Conservation (phyloP, 92 coral and sea anemone species). For the Blastomussa wellsi region DNA sequence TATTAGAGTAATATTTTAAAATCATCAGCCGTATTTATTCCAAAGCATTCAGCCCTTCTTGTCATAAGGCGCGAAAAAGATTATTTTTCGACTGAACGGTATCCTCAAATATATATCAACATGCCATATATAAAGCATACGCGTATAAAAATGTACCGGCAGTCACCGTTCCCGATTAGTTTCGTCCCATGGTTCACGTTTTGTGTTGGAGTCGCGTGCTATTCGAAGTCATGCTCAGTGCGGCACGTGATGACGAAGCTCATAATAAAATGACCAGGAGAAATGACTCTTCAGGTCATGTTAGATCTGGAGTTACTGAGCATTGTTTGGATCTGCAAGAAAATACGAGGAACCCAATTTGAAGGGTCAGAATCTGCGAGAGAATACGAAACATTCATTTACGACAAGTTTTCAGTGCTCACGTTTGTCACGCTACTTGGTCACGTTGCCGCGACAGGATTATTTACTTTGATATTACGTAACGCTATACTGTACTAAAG, state of each 20-base stretch:
- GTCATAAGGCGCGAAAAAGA: no score
- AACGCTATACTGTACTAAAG: neutral
- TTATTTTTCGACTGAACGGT: no score
- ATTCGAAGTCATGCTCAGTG: neutral
- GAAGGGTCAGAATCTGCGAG: neutral
- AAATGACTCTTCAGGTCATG: neutral
- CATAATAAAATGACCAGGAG: no score
- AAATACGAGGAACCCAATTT: neutral
- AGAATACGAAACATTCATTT: neutral
- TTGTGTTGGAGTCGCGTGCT: neutral
- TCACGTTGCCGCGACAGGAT: slow-evolving; percentile 18
- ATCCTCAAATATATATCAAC: no score
- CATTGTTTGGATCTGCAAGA: neutral
- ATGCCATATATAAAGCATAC: no score
- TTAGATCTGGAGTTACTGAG: neutral
- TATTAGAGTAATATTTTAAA: no score
- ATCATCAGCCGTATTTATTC: no score
- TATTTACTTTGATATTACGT: slow-evolving; percentile 9
- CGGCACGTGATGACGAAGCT: neutral
- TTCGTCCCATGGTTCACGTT: neutral
- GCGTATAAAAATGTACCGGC: no score
- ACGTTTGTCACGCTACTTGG: slow-evolving; percentile 21
- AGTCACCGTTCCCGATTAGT: neutral
- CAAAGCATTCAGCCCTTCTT: no score
- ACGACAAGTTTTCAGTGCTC: neutral